Base-by-base conservation (phyloP, 2,797 vertebrate species). In the Pangasius djambal region DNA sequence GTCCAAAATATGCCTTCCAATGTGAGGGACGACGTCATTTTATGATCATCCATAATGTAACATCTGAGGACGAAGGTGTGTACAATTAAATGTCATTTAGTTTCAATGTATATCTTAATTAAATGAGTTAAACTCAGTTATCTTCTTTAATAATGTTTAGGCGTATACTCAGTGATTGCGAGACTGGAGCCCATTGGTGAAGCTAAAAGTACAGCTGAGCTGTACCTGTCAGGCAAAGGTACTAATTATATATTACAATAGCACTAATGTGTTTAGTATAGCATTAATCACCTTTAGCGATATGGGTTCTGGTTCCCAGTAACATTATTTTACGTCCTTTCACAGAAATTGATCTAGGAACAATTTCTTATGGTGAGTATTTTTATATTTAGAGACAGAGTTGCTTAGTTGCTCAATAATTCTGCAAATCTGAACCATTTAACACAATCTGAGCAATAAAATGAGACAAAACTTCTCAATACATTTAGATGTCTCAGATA, bases 31-130 rank as follows among this genome's bases (percentile, higher is more conserved):
- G 97, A 89, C 97, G 98, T 93, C 98, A 99, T 94, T 99, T 99
- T 92, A 99, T 99, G 98, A 97, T 98, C 88, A 99, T 99, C 92
- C 97, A 96, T 95, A 99, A 99, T 0, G 98, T 99, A 92, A 97
- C 97, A 89, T 96, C 97, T 72, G 98, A 99, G 91, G 99, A 99
- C 5, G 98, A 99, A 99, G 99, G 98, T 99, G 96, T 96, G 94
- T 95, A 94, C 89, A 63, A 37, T 50, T 50, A n/a, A 28, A 57
- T 15, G 22, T 72, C 31, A 37, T 74, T 69, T n/a, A 70, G 4
- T 65, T 59, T 87, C 22, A 74, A 61, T 90, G 18, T 34, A 74
- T 34, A 86, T 52, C 86, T 65, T 9, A 83, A 78, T 6, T 0
- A 40, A 85, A 89, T 59, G 59, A 52, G 83, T 22, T 70, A 83